Percentiles rank a stretch among this genome's conserved stretches.
These are phyloP conservation scores for Nasonia vitripennis DNA, from an alignment of 1,140 invertebrate genomes.

Conservation along the genomic window DNA sequence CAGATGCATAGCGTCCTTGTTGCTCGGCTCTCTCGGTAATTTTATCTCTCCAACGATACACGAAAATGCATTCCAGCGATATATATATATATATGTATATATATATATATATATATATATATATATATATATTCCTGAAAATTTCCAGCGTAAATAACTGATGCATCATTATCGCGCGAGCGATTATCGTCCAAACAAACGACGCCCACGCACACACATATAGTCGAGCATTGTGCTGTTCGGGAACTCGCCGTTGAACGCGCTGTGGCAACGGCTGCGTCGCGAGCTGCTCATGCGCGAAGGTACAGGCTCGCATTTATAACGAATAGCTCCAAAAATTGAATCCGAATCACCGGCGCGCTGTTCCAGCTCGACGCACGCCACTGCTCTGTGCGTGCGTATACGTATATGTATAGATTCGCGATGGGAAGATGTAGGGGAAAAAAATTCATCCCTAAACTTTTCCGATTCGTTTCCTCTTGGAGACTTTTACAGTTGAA, in stretches of 20 bases:
- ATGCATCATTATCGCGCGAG: constrained; percentile 14
- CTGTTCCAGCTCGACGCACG: constrained; percentile 22
- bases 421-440: not conserved
- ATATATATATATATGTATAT: no score
- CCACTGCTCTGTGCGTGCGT: no score
- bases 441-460: not conserved
- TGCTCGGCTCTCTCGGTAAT: not conserved
- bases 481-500: not conserved
- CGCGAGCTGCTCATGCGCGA: not conserved
- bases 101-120: no score
- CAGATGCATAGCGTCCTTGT: not conserved
- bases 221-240: not conserved
- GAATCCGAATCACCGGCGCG: constrained; percentile 48
- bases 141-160: constrained; percentile 27
- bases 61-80: not conserved
- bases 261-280: not conserved
- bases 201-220: not conserved
- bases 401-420: not conserved
- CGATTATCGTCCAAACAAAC: constrained; percentile 25
- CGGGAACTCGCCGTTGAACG: no score
- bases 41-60: not conserved
- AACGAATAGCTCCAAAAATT: constrained; percentile 40
- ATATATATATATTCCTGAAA: constrained; percentile 18
- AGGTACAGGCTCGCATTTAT: constrained; percentile 31
- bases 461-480: not conserved